phyloP scores from a whole-genome alignment of 2,797 vertebrate species.

The Luscinia megarhynchos region DNA sequence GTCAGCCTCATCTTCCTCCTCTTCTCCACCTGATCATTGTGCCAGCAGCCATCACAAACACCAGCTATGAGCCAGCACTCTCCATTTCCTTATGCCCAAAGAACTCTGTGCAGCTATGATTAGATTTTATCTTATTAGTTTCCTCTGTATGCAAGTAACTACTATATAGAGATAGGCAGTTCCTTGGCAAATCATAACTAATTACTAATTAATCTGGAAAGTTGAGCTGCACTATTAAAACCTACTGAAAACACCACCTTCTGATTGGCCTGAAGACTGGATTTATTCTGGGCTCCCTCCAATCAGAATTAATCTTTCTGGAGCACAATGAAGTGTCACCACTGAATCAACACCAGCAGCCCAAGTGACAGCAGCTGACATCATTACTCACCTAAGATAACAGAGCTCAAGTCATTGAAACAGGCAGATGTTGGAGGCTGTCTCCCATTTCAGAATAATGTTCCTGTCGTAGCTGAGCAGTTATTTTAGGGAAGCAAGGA shows the following conservation, averaged over 20 bases:
- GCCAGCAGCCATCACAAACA: not conserved
- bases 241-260: not conserved
- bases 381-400: conserved; percentile 60
- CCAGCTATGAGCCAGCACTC: not conserved
- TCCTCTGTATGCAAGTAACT: not conserved
- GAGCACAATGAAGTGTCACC: not conserved
- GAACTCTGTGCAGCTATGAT: not conserved
- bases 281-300: conserved; percentile 27
- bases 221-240: not conserved
- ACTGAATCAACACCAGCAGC: conserved; percentile 46
- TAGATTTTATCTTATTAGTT: not conserved
- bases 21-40: not conserved
- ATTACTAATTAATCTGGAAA: not conserved
- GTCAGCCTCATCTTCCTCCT: not conserved
- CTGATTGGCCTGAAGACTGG: conserved; percentile 4
- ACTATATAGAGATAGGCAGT: not conserved
- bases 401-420: conserved; percentile 44
- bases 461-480: conserved; percentile 21
- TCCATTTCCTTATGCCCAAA: not conserved
- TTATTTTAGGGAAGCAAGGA: conserved; percentile 61
- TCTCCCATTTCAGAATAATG: conserved; percentile 42
- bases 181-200: not conserved
- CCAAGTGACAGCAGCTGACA: conserved; percentile 39
- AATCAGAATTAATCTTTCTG: conserved; percentile 31
- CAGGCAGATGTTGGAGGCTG: conserved; percentile 60